Conservation (phyloP, 1,140 invertebrate genomes). For the Araneus ventricosus region DNA sequence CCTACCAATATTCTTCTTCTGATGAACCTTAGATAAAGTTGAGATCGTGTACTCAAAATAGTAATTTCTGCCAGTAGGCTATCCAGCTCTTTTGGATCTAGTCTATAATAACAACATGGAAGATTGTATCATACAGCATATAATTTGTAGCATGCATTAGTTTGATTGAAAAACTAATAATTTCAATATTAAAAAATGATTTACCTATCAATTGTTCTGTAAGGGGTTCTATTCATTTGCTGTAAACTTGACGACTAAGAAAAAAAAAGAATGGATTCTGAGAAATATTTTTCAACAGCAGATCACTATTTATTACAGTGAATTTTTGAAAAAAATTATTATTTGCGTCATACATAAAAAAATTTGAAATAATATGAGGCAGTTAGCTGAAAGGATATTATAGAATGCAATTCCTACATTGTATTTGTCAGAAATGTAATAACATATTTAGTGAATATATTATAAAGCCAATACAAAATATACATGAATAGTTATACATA, state of each 20-base stretch:
- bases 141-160: background rate
- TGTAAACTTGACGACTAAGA: constrained; percentile 77
- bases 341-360: too few species aligned
- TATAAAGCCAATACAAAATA: too few species aligned
- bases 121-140: background rate
- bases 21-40: constrained; percentile 95
- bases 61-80: constrained; percentile 93
- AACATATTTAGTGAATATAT: too few species aligned
- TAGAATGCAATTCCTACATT: too few species aligned
- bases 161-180: background rate
- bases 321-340: too few species aligned
- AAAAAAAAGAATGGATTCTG: background rate
- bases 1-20: constrained; percentile 86
- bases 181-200: background rate
- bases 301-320: too few species aligned
- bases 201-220: constrained; percentile 65
- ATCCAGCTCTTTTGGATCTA: constrained; percentile 93
- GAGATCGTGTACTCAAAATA: constrained; percentile 92
- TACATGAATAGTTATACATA: too few species aligned
- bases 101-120: constrained; percentile 77
- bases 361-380: too few species aligned
- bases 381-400: too few species aligned
- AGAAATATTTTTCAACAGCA: background rate
- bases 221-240: constrained; percentile 59
- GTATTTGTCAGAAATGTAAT: too few species aligned